Evolutionary conservation across 2,797 vertebrate species (phyloP).

Genomic region (Manis pentadactyla): DNA sequence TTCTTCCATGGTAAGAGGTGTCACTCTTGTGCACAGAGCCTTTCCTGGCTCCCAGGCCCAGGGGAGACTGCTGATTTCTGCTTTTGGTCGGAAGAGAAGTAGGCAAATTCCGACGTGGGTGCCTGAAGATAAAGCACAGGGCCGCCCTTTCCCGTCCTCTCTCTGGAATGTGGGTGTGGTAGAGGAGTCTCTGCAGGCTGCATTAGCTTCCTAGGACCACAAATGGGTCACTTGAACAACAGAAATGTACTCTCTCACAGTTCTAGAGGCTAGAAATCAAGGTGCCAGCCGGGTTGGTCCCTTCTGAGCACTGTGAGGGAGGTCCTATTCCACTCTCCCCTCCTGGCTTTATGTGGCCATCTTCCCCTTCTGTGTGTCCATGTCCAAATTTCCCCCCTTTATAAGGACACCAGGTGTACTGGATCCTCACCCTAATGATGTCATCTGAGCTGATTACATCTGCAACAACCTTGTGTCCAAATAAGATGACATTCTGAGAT

Average conservation of each 20-base stretch:
- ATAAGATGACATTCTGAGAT: background rate
- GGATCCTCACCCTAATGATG: background rate
- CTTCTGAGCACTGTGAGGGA: background rate
- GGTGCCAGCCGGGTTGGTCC: background rate
- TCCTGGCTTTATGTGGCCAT: background rate
- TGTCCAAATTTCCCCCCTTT: background rate
- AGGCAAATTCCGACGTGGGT: background rate
- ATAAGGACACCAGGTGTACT: background rate
- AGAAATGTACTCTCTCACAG: background rate
- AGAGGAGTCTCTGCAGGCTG: fast-evolving
- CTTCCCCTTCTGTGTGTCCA: background rate
- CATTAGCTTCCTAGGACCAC: background rate
- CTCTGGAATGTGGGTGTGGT: background rate
- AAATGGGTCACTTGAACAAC: background rate
- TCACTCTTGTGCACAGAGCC: background rate
- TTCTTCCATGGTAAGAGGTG: fast-evolving
- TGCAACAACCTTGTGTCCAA: background rate
- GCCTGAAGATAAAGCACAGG: background rate
- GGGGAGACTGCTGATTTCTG: background rate
- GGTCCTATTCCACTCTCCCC: background rate
- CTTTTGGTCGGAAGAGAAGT: background rate
- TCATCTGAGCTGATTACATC: background rate
- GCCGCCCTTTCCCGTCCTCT: no score
- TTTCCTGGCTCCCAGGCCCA: background rate
- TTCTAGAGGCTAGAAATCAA: background rate